Conservation (phyloP, 2,888 invertebrate genomes). For the Idaea straminata region DNA sequence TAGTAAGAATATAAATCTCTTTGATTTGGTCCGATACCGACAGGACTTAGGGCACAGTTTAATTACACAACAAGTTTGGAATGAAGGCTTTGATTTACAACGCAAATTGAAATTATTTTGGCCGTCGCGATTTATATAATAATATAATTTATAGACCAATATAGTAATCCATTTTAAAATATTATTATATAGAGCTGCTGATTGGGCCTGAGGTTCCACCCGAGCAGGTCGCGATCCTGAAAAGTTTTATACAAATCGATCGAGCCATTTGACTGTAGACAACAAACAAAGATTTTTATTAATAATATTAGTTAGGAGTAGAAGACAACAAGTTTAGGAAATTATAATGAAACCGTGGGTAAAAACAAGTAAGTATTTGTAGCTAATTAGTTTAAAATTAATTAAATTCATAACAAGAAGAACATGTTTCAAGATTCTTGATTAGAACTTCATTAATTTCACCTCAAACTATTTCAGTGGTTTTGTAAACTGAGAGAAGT, state of each 20-base stretch:
- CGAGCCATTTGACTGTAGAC: no score
- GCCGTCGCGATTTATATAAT: constrained; percentile 34
- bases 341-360: no score
- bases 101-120: constrained; percentile 22
- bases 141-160: constrained; percentile 20
- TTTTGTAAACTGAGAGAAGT: background rate
- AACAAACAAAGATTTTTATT: no score
- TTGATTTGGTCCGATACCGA: background rate
- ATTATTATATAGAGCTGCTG: no score
- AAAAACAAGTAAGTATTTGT: no score
- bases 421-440: background rate
- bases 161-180: background rate
- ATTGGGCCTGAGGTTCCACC: no score
- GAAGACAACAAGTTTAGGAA: no score
- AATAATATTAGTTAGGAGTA: no score
- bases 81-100: constrained; percentile 27
- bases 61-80: constrained; percentile 11
- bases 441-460: background rate
- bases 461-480: background rate
- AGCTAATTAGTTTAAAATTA: background rate
- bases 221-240: no score
- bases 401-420: background rate
- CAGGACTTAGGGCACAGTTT: constrained; percentile 2
- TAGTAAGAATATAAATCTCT: no score
- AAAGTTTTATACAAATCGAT: no score